Base-by-base conservation (phyloP, 2,113 vertebrate species). In the Cygnus buccinator region DNA sequence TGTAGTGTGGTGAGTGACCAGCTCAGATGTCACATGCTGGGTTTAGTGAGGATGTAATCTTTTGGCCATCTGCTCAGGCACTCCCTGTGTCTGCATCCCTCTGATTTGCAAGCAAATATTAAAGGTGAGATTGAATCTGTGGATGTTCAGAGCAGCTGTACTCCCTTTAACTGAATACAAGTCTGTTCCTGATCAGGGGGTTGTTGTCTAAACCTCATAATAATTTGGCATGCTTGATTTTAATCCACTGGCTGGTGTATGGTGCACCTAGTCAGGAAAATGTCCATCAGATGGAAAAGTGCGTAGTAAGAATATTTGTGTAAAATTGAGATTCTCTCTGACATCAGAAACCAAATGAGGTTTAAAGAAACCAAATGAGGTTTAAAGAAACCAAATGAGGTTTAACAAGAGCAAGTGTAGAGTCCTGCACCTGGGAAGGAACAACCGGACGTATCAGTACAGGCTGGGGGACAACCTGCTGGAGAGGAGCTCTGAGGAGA, bases 31-130 rank as follows among this genome's bases (percentile, higher is more conserved):
- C 85, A 50, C 72, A 83, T 82, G 84, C 87, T 94, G 86, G 92
- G 65, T 97, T 97, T 95, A 94, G 86, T 87, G 58, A 39, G 87
- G 79, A 58, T 95, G 76, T 97, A 95, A 97, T 97, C 95, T 96
- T 96, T 90, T 79, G 77, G n/a, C 93, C 95, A 93, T 96, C 95
- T 97, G 97, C 86, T 97, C 75, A 9, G 39, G 39, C 85, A 41
- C 61, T 95, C 90, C 63, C 31, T 33, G 19, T 52, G 50, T 83
- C 58, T 52, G 37, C 67, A 73, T 61, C 94, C 39, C 21, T 52
- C 18, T 58, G 31, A 17, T 58, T 79, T 63, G 75, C 41, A 50
- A 74, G 68, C 39, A 37, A 11, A 68, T 43, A 10, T 61, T 88
- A 35, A 81, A 90, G 61, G 72, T 37, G 68, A 48, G 78, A 44